Conservation (phyloP, 1,140 invertebrate species). For the Aphaenogaster ashmeadi region DNA sequence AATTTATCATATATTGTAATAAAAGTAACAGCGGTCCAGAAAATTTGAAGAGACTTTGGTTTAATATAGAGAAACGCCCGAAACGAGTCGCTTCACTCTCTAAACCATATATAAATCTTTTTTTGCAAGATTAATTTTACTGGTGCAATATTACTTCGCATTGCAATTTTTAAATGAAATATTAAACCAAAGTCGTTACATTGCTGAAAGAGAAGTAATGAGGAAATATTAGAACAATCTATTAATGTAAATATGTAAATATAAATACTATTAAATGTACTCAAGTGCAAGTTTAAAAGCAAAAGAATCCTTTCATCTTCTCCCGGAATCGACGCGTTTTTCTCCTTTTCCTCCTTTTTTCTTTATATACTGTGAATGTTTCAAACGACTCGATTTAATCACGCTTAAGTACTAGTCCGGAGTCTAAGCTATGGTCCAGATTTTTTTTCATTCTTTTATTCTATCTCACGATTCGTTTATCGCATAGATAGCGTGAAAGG, state of each 20-base stretch:
- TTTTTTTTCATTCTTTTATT: neutral
- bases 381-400: constrained; percentile 49
- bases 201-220: neutral
- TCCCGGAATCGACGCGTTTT: constrained; percentile 2
- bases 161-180: constrained; percentile 28
- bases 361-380: neutral
- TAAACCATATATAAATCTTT: neutral
- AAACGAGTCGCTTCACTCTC: neutral
- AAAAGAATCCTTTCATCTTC: constrained; percentile 20
- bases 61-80: neutral
- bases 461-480: neutral
- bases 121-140: constrained; percentile 5
- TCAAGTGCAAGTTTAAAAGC: constrained; percentile 11
- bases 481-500: neutral
- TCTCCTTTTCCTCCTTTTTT: neutral
- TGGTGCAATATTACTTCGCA: neutral
- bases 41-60: constrained; percentile 8
- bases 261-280: constrained; percentile 27
- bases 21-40: neutral
- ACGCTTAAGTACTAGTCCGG: constrained; percentile 17
- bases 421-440: constrained; percentile 7
- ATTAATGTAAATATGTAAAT: constrained; percentile 8
- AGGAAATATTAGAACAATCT: constrained; percentile 29
- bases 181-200: neutral
- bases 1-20: neutral